These are phyloP conservation scores for Epirrhoe alternata DNA, from an alignment of 2,888 invertebrate species.

Conservation along the genomic window DNA sequence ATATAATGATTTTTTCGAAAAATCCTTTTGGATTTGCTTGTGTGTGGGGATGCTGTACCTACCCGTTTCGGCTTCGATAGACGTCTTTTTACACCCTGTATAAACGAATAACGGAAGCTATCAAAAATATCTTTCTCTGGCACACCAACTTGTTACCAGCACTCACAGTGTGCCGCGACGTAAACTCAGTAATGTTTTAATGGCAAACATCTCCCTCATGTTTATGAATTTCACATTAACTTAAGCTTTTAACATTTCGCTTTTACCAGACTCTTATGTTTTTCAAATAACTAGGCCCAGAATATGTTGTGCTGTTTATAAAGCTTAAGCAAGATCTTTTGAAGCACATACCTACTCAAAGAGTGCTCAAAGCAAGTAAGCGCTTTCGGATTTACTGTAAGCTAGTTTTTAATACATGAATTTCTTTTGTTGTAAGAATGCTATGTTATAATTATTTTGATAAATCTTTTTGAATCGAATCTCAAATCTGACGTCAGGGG, in stretches of 20 bases:
- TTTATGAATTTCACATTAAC: conserved; percentile 47
- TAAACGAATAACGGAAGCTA: background rate
- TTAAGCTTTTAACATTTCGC: conserved; percentile 41
- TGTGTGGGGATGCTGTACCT: too few relatives aligned
- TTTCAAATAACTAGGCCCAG: conserved; percentile 30
- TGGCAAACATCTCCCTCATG: conserved; percentile 42
- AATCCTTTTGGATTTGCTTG: too few relatives aligned
- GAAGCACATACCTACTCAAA: background rate
- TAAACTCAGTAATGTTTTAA: conserved; percentile 45
- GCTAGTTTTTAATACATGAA: background rate
- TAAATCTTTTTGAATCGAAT: background rate
- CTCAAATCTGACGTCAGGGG: too few relatives aligned
- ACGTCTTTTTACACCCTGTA: too few relatives aligned
- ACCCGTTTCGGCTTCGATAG: too few relatives aligned
- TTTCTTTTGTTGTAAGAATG: background rate
- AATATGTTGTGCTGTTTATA: background rate
- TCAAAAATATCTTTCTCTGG: conserved; percentile 5
- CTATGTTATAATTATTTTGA: too few relatives aligned
- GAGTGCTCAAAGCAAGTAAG: background rate
- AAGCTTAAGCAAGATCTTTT: background rate
- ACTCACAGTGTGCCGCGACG: conserved; percentile 37
- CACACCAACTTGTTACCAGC: conserved; percentile 31
- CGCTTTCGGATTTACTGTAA: background rate
- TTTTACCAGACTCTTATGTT: conserved; percentile 37
- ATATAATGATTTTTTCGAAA: too few relatives aligned